Conservation (phyloP, 1,140 invertebrate genomes). For the Leguminivora glycinivorella region DNA sequence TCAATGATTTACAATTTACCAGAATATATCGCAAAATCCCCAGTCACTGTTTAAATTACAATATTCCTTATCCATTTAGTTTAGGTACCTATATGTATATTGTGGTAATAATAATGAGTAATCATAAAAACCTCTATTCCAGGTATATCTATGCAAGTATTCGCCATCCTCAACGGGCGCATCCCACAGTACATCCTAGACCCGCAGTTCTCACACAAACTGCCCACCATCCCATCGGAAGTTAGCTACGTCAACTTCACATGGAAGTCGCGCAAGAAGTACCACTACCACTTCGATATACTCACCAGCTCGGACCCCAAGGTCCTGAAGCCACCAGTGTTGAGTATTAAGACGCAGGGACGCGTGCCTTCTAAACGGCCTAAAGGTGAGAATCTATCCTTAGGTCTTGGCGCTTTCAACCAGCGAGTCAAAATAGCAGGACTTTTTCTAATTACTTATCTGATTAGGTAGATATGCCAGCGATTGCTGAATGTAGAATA, state of each 20-base stretch:
- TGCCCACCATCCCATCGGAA: conserved; percentile 94
- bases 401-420: no score
- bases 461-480: no score
- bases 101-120: no score
- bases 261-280: conserved; percentile 93
- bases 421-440: no score
- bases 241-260: conserved; percentile 95
- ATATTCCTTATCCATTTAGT: no score
- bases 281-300: conserved; percentile 92
- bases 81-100: no score
- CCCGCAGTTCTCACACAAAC: conserved; percentile 92
- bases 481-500: no score
- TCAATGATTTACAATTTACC: no score
- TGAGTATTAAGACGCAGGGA: conserved; percentile 91
- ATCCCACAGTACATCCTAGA: conserved; percentile 92
- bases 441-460: no score
- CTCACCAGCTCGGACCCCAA: conserved; percentile 90
- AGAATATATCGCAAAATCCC: no score
- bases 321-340: conserved; percentile 90
- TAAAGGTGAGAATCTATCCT: conserved; percentile 82
- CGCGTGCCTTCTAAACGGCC: conserved; percentile 87
- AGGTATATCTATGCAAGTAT: conserved; percentile 93
- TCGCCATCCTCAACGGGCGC: conserved; percentile 90
- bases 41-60: no score
- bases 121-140: conserved; percentile 51